Evolutionary conservation across 1,140 invertebrate species (phyloP), one percentile per base, ranked within the genome.

Genomic region (Dreissena polymorpha): DNA sequence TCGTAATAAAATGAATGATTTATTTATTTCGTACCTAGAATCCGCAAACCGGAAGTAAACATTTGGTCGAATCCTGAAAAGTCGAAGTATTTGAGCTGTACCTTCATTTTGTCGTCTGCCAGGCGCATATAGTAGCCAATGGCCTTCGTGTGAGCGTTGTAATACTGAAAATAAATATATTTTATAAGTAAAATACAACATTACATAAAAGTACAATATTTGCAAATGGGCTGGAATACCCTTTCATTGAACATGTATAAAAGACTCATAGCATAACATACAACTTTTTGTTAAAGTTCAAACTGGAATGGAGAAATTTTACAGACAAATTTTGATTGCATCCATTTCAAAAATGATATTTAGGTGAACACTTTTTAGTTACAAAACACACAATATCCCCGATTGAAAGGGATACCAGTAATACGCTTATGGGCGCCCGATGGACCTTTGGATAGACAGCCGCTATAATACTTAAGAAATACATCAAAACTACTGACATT

Each of bases 141-240:
- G 2, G 76, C 76, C 16, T 79, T 67, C 23, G 27, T 69, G 27
- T 70, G 65, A 10, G 76, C 76, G 49, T 79, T 79, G 64, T 49
- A 79, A 50, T 60, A 79, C 75, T 78, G 21, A 0, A 78, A 77
- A 5, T 0, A 55, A 57, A 53, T 21, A 55, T n/a, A 55, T 60
- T 5, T 23, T 23, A 3, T 60, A 5, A n/a, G 16, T 18, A 60
- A 60, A 60, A 60, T 60, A 60, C 16, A 23, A 60, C 2, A 23
- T 60, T 60, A 60, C 16, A 60, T n/a, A 5, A 12, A 3, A 6
- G 21, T 60, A 3, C 6, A 2, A n/a, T 18, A n/a, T 60, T 6
- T 60, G 2, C 57, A 3, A 23, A 60, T 3, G 57, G 10, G 57
- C 21, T n/a, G 10, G 10, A 2, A 60, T 60, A 60, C 16, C 10